Evolutionary conservation across 2,888 invertebrate genomes (phyloP).

Genomic region (Exocentrus adspersus): DNA sequence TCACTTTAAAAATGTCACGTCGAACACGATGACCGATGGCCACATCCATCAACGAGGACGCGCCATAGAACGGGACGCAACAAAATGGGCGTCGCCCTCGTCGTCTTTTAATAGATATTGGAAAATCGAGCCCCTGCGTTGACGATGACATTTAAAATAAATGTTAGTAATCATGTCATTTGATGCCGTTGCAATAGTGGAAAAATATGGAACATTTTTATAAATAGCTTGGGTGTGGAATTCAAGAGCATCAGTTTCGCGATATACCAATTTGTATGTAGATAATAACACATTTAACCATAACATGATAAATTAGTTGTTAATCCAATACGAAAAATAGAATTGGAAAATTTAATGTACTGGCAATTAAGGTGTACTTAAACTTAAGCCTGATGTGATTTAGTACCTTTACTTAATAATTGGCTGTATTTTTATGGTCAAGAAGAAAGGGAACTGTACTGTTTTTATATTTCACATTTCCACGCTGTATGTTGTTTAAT

Average conservation of each 20-base stretch:
- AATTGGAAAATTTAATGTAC: too few species aligned
- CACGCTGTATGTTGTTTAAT: too few species aligned
- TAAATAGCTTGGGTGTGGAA: slow-evolving; percentile 4
- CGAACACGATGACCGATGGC: slow-evolving; percentile 55
- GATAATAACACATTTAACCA: too few species aligned
- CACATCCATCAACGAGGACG: slow-evolving; percentile 44
- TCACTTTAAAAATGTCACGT: slow-evolving; percentile 54
- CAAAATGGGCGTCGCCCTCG: too few species aligned
- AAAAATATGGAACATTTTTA: slow-evolving; percentile 19
- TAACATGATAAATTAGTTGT: too few species aligned
- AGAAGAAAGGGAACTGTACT: too few species aligned
- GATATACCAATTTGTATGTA: neutral
- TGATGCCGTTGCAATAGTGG: slow-evolving; percentile 8
- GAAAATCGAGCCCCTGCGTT: slow-evolving; percentile 13
- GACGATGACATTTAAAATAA: slow-evolving; percentile 24
- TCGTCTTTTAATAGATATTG: slow-evolving; percentile 10
- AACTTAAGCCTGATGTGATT: too few species aligned
- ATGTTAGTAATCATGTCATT: slow-evolving; percentile 16
- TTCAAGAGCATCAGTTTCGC: neutral
- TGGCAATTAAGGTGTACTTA: too few species aligned
- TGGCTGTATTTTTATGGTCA: too few species aligned
- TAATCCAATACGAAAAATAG: too few species aligned
- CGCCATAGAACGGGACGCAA: slow-evolving; percentile 10
- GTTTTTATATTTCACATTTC: too few species aligned
- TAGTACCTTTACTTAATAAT: too few species aligned